Evolutionary conservation across 1,140 invertebrate genomes (phyloP), one percentile per base, ranked within the genome.

Genomic region (Euura lappo): DNA sequence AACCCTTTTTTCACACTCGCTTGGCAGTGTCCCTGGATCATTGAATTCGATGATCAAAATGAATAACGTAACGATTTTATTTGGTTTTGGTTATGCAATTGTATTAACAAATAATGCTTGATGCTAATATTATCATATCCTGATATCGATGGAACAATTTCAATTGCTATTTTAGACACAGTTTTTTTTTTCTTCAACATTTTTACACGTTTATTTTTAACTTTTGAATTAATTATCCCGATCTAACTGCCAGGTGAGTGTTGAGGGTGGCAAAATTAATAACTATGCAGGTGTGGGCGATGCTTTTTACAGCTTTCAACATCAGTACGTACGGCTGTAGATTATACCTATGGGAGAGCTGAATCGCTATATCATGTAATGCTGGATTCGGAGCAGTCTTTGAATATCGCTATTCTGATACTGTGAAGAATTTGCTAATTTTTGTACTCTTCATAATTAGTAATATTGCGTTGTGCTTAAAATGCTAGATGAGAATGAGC

Each of bases 271-370:
- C 70, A 44, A 75, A 72, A 72, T 82, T 86, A 86, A 86, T n/a
- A 60, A 60, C 13, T n/a, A 8, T n/a, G 13, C 84, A 81, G 85
- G 84, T 85, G 85, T 80, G 74, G 83, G 84, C 80, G 76, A 74
- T 81, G 82, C 83, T 83, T 72, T 72, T 82, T 77, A 81, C 84
- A 86, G 83, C 83, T 83, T 82, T 75, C 67, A 72, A 6, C 51
- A 60, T 60, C 51, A 5, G 51, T 11, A 11, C 51, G 3, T 60
- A 60, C 51, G 51, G 51, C 51, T 60, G 51, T 60, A 5, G 6
- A 2, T 11, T 28, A 28, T 28, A 28, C 0, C 28, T 28, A 28
- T 28, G 28, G 28, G 28, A 28, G 28, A 28, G 28, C 28, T 28
- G 28, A 28, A 28, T 28, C 28, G 28, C 28, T 28, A 28, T 28